Evolutionary conservation across 1,140 invertebrate genomes (phyloP), one percentile per base, ranked within the genome.

Genomic region (Sminthurides bifidus): DNA sequence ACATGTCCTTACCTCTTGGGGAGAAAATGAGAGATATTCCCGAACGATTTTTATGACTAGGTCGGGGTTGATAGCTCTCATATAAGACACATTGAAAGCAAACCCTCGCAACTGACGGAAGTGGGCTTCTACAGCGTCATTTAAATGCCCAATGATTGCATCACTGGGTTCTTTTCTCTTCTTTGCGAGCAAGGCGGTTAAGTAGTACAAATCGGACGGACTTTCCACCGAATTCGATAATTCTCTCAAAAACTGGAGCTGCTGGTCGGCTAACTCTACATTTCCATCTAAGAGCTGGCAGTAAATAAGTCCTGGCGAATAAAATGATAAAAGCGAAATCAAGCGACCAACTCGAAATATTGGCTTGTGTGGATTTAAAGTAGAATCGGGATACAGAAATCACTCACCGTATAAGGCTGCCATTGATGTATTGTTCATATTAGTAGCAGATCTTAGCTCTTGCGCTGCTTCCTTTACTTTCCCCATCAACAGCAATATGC

Each of bases 201-300:
- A 74, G 52, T 81, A 77, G n/a, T 81, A 72, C n/a, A 72, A 64
- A 41, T 73, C 75, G n/a, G 77, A 71, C 14, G 73, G 73, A 2
- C 68, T 67, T 27, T 75, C 72, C 30, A 76, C 69, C 40, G 73
- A 71, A 43, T 81, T 79, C 60, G 87, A 81, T 49, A 92, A 78
- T 70, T 93, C 88, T 68, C 81, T 79, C 0, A 96, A 72, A 63
- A 92, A 82, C 61, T 93, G 84, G 21, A 96, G 73, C 71, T 94
- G 88, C 65, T 92, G 83, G 37, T 80, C 76, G 0, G 86, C 81
- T 66, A 90, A 79, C 38, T 79, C 73, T 43, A 72, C 57, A 59
- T 76, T 71, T 50, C 75, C 68, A 46, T 78, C 75, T 24, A 70
- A 49, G 31, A 91, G 72, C 71, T 91, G 85, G 72, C 87, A 90